Evolutionary conservation across 2,113 vertebrate genomes (phyloP), one percentile per base, ranked within the genome.

Genomic region (Atractosteus spatula): DNA sequence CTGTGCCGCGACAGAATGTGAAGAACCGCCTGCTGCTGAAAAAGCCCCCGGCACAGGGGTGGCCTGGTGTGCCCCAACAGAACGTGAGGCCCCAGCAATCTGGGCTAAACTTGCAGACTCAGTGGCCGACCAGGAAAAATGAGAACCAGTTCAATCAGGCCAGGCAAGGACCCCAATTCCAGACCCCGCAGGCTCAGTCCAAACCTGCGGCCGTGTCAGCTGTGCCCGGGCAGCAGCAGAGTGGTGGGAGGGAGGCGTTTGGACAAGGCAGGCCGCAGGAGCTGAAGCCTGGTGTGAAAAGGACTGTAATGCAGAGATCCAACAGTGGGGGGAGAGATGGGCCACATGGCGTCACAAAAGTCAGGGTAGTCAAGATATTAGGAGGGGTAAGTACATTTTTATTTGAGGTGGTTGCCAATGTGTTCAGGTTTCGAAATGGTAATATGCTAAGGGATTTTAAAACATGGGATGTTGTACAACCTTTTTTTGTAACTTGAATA

Each of bases 291-390:
- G 94, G 91, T 0, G 78, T 93, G 71, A 99, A 99, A 86, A 92
- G 97, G 84, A 98, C 97, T 54, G 96, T 99, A 74, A 96, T 98
- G 94, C 97, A 99, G 86, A 90, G 97, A 62, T 80, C 91, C 70
- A 95, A 87, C 87, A 94, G 86, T 70, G 77, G 78, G 17, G 83
- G 83, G 54, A 78, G 84, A 2, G 93, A 96, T 2, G 87, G 82
- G 70, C 91, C 91, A 4, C 94, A 91, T 79, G 83, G 91, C 76
- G 90, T 92, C 62, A 90, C 93, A 80, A 99, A 99, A 92, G 94
- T 99, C 87, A 88, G 97, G 86, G 93, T 98, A 71, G 94, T 99
- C 87, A 98, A 96, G 86, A 87, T 96, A 84, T 89, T 93, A 74
- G 92, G 90, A 85, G 92, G 84, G 94, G 97, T 99, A 91, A 98